Conservation (phyloP, 2,113 vertebrate genomes). For the Aplodontia rufa region DNA sequence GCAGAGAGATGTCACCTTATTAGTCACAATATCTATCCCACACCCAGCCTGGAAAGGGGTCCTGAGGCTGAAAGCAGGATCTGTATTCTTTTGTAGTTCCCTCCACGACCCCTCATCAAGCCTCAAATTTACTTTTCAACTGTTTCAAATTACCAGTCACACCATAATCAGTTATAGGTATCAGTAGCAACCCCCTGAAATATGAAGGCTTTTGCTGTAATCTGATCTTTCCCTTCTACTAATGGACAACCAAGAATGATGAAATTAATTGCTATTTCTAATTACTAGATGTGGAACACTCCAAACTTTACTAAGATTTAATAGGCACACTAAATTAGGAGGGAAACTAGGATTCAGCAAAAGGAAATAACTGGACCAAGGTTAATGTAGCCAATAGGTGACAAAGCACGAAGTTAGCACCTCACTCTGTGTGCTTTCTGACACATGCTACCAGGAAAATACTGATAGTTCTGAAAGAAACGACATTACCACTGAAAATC, state of each 20-base stretch:
- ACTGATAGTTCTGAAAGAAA: background rate
- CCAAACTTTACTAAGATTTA: background rate
- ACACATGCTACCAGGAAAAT: background rate
- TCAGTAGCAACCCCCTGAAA: background rate
- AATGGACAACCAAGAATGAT: background rate
- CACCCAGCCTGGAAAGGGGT: background rate
- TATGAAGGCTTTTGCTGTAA: background rate
- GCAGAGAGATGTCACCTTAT: background rate
- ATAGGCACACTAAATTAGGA: background rate
- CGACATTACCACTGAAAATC: background rate
- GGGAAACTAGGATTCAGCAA: background rate
- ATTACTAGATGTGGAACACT: background rate
- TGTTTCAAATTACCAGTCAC: background rate
- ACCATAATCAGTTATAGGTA: background rate
- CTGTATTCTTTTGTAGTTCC: background rate
- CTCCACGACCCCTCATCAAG: background rate
- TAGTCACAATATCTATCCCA: background rate
- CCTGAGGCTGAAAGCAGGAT: background rate
- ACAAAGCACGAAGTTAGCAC: background rate
- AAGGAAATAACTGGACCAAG: background rate
- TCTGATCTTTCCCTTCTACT: background rate
- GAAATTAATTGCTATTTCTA: background rate
- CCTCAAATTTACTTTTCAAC: background rate
- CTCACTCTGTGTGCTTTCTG: background rate
- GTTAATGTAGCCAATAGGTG: background rate